A percentile compares a stretch with the other conserved stretches of the same genome.
These are phyloP conservation scores for Tilapia sparmanii DNA, from an alignment of 2,113 vertebrate species.

Conservation along the genomic window DNA sequence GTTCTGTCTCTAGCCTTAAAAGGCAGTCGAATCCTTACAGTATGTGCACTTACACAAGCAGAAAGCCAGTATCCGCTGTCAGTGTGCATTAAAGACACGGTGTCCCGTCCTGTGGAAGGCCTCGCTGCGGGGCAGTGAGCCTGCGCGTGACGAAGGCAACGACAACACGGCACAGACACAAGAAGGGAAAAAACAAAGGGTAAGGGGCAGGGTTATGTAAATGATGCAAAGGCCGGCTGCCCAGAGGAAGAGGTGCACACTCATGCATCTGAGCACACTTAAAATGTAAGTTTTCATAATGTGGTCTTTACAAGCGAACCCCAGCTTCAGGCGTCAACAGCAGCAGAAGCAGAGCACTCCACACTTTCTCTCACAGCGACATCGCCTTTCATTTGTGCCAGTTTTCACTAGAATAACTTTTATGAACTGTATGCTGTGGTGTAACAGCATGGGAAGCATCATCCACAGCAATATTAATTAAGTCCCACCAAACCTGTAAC, in stretches of 20 bases:
- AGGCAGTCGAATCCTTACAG: constrained; percentile 26
- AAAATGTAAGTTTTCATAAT: not conserved
- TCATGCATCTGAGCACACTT: not conserved
- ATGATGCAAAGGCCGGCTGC: not conserved
- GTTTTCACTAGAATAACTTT: not conserved
- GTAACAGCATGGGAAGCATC: not conserved
- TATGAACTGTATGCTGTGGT: not conserved
- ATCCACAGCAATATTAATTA: not conserved
- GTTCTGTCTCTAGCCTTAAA: constrained; percentile 13
- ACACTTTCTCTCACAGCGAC: not conserved
- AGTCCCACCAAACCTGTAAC: not conserved
- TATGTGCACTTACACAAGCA: constrained; percentile 20
- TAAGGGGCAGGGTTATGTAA: constrained; percentile 16
- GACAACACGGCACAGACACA: not conserved
- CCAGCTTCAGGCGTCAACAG: not conserved
- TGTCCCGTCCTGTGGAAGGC: constrained; percentile 8
- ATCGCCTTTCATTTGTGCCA: not conserved
- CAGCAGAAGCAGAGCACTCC: not conserved
- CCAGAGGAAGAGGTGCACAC: not conserved
- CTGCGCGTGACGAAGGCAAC: not conserved
- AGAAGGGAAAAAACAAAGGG: not conserved
- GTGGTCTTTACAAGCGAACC: not conserved
- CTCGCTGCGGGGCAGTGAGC: not conserved
- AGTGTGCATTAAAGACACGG: constrained; percentile 12
- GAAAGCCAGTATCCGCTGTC: constrained; percentile 26